Evolutionary conservation across 2,113 vertebrate species (phyloP).

Genomic region (Regulus satrapa): DNA sequence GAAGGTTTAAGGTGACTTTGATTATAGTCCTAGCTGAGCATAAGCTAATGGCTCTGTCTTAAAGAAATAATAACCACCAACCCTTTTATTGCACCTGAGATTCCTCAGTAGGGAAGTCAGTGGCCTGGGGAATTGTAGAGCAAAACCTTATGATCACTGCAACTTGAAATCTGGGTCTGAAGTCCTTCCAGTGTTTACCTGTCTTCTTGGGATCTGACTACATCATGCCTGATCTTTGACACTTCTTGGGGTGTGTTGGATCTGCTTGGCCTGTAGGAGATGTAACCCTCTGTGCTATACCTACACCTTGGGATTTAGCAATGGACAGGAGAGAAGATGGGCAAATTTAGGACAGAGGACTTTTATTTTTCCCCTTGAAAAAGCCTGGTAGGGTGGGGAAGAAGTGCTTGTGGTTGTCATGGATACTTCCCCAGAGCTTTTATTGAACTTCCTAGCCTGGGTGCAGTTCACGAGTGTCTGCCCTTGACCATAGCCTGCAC

Average conservation of each 20-base stretch:
- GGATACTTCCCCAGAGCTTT: background rate
- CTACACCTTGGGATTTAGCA: background rate
- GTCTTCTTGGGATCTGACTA: background rate
- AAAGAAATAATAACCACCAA: background rate
- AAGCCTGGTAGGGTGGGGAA: background rate
- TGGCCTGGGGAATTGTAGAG: background rate
- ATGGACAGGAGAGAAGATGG: background rate
- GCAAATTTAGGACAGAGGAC: background rate
- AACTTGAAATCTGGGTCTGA: background rate
- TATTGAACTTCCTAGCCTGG: background rate
- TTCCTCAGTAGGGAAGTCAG: background rate
- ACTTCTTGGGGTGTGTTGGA: background rate
- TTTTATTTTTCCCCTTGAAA: background rate
- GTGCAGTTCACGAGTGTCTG: background rate
- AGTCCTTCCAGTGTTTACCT: background rate
- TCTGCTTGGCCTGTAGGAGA: background rate
- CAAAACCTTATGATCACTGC: background rate
- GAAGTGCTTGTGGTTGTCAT: background rate
- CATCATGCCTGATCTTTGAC: background rate
- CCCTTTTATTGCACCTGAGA: background rate
- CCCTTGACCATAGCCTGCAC: background rate
- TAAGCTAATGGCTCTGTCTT: background rate
- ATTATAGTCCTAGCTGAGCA: background rate
- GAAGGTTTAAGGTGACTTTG: background rate
- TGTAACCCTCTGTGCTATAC: background rate